A percentile compares a stretch with the other conserved stretches of the same genome.
phyloP scores from a whole-genome alignment of 2,113 vertebrate genomes.

The Vireo altiloquus region DNA sequence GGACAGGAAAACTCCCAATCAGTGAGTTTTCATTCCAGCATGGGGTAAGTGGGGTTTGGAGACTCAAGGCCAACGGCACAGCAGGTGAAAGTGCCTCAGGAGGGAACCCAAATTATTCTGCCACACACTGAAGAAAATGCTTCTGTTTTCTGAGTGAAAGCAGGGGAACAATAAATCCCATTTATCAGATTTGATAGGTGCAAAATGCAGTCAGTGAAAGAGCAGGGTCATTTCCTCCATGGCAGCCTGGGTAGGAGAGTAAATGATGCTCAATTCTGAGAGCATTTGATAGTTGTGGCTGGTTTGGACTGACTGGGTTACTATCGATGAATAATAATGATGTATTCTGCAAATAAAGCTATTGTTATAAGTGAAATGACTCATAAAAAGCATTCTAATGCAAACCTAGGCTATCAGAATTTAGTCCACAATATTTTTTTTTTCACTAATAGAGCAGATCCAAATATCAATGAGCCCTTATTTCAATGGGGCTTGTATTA shows the following conservation, averaged over 20 bases:
- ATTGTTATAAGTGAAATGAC: neutral
- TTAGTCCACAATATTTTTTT: neutral
- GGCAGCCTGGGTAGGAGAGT: neutral
- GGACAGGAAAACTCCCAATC: neutral
- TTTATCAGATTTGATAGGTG: neutral
- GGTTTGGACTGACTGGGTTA: neutral
- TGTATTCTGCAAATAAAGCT: neutral
- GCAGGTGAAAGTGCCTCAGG: neutral
- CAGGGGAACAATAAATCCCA: neutral
- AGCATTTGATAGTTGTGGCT: neutral
- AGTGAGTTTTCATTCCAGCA: neutral
- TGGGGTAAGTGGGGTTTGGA: neutral
- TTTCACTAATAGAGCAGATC: neutral
- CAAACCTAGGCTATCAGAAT: neutral
- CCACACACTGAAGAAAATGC: neutral
- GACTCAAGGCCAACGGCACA: neutral
- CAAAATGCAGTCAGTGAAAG: neutral
- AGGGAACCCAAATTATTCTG: neutral
- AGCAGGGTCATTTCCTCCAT: neutral
- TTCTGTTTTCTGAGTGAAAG: neutral
- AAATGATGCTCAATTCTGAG: neutral
- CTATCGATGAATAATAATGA: neutral
- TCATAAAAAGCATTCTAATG: neutral
- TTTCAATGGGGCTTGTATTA: neutral
- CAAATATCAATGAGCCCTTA: neutral